Evolutionary conservation across 2,113 vertebrate genomes (phyloP).

Genomic region (Catharus fuscescens): DNA sequence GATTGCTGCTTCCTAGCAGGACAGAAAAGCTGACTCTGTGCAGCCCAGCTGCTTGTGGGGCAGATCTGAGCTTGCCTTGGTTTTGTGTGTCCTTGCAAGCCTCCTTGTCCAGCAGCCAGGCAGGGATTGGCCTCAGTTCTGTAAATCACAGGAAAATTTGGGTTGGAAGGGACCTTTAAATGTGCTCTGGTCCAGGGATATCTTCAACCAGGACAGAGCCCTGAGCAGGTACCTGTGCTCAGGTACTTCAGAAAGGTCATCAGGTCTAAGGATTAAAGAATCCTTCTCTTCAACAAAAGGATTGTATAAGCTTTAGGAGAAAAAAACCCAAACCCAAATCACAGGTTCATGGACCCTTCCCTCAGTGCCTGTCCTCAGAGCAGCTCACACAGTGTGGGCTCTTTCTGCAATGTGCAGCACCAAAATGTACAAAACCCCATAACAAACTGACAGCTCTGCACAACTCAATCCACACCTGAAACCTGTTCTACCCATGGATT

Average conservation of each 20-base stretch:
- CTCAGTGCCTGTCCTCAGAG: neutral
- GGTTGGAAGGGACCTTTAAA: neutral
- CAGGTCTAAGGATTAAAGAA: neutral
- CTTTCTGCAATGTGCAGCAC: neutral
- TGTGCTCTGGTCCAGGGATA: neutral
- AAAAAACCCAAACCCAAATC: neutral
- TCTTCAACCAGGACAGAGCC: neutral
- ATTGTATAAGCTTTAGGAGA: neutral
- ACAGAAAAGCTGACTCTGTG: neutral
- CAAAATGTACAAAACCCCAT: neutral
- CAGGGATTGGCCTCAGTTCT: neutral
- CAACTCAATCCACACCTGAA: neutral
- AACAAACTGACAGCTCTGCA: neutral
- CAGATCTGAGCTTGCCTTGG: neutral
- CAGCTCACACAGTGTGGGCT: neutral
- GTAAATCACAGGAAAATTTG: neutral
- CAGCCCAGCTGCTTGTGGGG: neutral
- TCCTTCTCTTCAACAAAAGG: neutral
- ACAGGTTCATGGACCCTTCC: too few relatives aligned
- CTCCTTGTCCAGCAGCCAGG: neutral
- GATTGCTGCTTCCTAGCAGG: neutral
- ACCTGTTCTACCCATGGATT: fast-evolving
- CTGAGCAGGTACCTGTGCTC: neutral
- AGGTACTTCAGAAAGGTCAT: neutral
- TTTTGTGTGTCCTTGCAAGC: neutral